A percentile compares a stretch with the other conserved stretches of the same genome.
Conservation (phyloP, 2,888 invertebrate species). For the Diaperis boleti region DNA sequence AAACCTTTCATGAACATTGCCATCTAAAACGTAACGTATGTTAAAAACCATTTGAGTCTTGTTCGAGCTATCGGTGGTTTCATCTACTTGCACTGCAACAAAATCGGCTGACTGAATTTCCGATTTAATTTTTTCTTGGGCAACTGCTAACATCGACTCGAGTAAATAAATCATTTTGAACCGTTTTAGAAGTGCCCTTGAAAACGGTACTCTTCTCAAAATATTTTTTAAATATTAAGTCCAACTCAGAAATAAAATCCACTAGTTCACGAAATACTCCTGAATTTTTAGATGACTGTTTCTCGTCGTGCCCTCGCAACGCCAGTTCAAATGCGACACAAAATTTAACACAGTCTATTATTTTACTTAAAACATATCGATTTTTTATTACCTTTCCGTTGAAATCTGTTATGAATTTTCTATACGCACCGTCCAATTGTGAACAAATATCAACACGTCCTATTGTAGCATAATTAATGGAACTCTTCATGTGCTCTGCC, state of each 20-base stretch:
- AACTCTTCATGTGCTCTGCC: no score
- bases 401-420: no score
- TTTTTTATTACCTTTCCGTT: no score
- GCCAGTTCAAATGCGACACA: conserved; percentile 2
- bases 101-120: no score
- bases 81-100: conserved; percentile 54
- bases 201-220: neutral
- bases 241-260: no score
- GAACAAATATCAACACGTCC: no score
- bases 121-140: conserved; percentile 47
- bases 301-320: conserved; percentile 4
- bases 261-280: neutral
- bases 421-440: no score
- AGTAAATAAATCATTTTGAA: conserved; percentile 23
- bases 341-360: conserved; percentile 6
- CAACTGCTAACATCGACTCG: conserved; percentile 15
- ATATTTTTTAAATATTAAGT: neutral
- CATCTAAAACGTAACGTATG: conserved; percentile 50
- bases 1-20: conserved; percentile 19
- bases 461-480: no score
- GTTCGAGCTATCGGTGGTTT: conserved; percentile 53
- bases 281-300: neutral
- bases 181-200: conserved; percentile 16
- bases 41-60: conserved; percentile 51
- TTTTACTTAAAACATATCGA: no score